Conservation (phyloP, 1,140 invertebrate species). For the Propsilocerus akamusi region DNA sequence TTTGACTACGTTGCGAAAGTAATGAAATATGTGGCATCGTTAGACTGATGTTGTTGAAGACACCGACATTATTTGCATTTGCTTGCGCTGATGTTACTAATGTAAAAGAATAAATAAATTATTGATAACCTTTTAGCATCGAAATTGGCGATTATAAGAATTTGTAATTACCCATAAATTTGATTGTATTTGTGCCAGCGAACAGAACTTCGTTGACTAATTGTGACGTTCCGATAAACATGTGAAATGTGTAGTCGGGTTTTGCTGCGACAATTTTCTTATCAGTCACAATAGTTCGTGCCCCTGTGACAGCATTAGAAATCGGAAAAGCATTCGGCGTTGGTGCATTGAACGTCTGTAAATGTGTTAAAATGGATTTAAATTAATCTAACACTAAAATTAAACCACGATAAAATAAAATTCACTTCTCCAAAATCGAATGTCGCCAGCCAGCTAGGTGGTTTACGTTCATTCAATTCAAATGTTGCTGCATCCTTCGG, state of each 20-base stretch:
- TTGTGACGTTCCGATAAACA: not conserved
- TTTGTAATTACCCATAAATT: not conserved
- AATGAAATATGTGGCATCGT: constrained; percentile 36
- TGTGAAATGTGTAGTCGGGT: not conserved
- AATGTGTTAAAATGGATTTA: not conserved
- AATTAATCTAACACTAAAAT: too few relatives aligned
- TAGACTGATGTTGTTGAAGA: constrained; percentile 35
- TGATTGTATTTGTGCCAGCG: not conserved
- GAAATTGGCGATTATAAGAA: not conserved
- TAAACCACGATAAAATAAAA: too few relatives aligned
- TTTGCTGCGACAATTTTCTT: not conserved
- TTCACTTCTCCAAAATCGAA: too few relatives aligned
- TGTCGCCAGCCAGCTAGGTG: too few relatives aligned
- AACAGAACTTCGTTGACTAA: not conserved
- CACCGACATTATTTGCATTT: constrained; percentile 11
- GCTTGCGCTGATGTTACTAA: not conserved
- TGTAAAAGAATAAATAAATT: not conserved
- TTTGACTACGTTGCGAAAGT: constrained; percentile 29
- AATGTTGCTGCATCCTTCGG: not conserved
- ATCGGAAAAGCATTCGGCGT: not conserved
- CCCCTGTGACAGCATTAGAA: not conserved
- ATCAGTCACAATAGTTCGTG: not conserved
- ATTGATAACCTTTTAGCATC: not conserved
- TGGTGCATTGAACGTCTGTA: not conserved
- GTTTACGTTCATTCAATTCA: not conserved